Evolutionary conservation across 2,888 invertebrate species (phyloP), one percentile per base, ranked within the genome.

Genomic region (Parnassius glacialis): DNA sequence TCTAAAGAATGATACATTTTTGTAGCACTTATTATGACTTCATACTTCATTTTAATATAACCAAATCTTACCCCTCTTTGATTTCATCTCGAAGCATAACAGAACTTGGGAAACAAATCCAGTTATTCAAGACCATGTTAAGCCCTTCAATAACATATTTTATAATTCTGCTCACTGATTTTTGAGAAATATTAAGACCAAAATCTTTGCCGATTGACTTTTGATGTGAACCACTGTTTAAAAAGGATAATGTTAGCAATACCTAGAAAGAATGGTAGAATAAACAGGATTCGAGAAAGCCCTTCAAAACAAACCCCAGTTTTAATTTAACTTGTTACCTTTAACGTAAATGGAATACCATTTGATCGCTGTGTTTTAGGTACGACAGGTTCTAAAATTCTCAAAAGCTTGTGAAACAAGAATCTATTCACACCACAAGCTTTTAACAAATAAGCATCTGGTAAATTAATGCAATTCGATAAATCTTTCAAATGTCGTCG

Each of bases 281-380:
- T 44, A 44, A 44, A 13, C 16, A 44, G 41, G 41, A 12, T 34
- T 34, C n/a, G 47, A 2, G 20, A 43, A 44, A 2, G 51, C 7
- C 10, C 9, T 20, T 9, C 7, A 44, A 13, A 20, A 42, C 10
- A 5, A 55, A 25, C 20, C 10, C 5, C 20, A 25, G 10, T 51
- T 10, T 13, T 55, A 45, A 20, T 45, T 3, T 1, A 45, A 34
- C 11, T 13, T 41, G 43, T 64, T 67, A 82, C 84, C 79, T 84
- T 84, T 44, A 83, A 63, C 63, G 83, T 80, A 65, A 84, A 83
- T 48, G 84, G 84, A 67, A 84, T 84, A 41, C 84, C 81, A 70
- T 81, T 84, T 3, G 83, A 82, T 56, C 83, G 74, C 59, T 81
- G 81, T 25, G 79, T 81, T 65, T 77, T 80, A 0, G 84, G 83